phyloP scores from a whole-genome alignment of 2,888 invertebrate species.

The Xanthia icteritia region DNA sequence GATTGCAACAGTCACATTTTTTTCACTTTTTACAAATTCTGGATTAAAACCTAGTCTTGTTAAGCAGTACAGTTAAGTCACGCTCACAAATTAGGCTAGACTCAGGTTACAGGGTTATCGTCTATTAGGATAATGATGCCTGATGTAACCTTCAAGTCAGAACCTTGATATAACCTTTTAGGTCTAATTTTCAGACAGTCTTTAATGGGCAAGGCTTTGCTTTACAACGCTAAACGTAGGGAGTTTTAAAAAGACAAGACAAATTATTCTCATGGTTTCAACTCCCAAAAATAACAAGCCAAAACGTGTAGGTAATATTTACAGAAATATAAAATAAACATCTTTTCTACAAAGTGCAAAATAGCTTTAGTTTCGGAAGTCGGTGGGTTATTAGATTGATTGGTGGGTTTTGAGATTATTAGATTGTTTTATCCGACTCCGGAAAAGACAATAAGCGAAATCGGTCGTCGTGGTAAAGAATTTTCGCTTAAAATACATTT shows the following conservation, averaged over 20 bases:
- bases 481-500: not conserved
- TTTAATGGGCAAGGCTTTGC: not conserved
- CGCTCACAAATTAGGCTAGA: not conserved
- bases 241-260: not conserved
- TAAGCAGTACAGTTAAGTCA: not conserved
- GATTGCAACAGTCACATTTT: not conserved
- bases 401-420: too few relatives aligned
- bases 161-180: not conserved
- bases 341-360: not conserved
- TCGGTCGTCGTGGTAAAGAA: not conserved
- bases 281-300: not conserved
- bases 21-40: not conserved
- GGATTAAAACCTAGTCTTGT: not conserved
- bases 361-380: not conserved
- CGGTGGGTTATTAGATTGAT: too few relatives aligned
- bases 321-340: not conserved
- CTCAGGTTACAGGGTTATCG: not conserved
- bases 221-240: not conserved
- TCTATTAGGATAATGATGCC: not conserved
- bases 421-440: not conserved
- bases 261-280: not conserved
- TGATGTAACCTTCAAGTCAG: not conserved
- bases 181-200: not conserved
- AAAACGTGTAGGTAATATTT: not conserved
- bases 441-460: not conserved